Conservation (phyloP, 2,113 vertebrate species). For the Petaurus breviceps region DNA sequence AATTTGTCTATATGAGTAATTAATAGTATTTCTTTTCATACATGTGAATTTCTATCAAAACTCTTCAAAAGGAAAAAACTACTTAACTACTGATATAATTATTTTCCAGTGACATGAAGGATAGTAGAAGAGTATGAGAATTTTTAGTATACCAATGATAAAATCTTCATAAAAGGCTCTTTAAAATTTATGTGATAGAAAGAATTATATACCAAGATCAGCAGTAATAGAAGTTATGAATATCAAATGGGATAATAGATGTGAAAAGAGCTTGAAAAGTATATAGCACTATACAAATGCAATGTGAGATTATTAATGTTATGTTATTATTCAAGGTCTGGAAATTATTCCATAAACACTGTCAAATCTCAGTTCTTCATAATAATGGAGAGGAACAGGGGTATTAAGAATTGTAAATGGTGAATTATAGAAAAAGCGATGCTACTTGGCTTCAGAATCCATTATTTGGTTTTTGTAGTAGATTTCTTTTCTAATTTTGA, state of each 20-base stretch:
- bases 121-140: background rate
- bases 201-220: background rate
- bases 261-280: background rate
- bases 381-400: background rate
- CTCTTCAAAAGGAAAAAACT: background rate
- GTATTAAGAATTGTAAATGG: conserved; percentile 19
- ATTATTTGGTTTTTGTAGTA: conserved; percentile 19
- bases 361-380: conserved; percentile 35
- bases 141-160: conserved; percentile 19
- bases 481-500: background rate
- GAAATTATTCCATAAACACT: conserved; percentile 42
- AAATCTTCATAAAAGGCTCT: background rate
- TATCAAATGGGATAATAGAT: conserved; percentile 25
- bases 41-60: conserved; percentile 5
- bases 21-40: conserved; percentile 14
- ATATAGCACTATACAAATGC: conserved; percentile 27
- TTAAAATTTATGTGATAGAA: conserved; percentile 10
- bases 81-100: background rate
- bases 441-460: conserved; percentile 9
- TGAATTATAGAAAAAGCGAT: conserved; percentile 50
- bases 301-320: conserved; percentile 27
- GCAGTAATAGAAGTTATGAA: conserved; percentile 18
- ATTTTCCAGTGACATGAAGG: background rate
- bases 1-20: conserved; percentile 21
- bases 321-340: background rate